These are phyloP conservation scores for Passerina amoena DNA, from an alignment of 2,113 vertebrate species.

Conservation along the genomic window DNA sequence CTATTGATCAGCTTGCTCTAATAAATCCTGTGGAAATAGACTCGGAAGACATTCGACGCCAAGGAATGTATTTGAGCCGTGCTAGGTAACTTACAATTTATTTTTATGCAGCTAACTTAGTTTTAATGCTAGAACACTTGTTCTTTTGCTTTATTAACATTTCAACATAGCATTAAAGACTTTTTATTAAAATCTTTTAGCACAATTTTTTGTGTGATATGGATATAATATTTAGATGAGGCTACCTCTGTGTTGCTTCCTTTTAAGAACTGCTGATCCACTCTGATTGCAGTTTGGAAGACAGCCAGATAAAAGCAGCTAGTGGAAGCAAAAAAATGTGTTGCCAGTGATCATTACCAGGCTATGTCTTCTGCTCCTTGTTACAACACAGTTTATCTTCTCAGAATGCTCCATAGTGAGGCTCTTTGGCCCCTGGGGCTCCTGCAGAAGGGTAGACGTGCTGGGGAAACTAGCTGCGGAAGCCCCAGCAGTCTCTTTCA, in stretches of 20 bases:
- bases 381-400: background rate
- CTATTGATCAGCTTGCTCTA: constrained; percentile 93
- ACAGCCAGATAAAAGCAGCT: background rate
- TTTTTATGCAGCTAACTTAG: background rate
- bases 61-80: constrained; percentile 89
- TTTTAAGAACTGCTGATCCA: background rate
- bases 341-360: background rate
- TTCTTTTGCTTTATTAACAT: background rate
- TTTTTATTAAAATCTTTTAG: background rate
- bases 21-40: constrained; percentile 94
- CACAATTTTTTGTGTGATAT: background rate
- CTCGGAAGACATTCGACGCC: constrained; percentile 90
- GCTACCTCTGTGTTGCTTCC: background rate
- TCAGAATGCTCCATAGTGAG: background rate
- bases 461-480: background rate
- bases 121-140: background rate
- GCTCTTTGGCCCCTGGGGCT: background rate
- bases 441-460: background rate
- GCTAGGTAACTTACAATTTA: constrained; percentile 78
- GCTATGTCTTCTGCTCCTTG: background rate
- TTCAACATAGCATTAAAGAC: background rate
- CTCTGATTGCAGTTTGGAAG: background rate
- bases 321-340: background rate
- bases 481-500: background rate
- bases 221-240: background rate